These are phyloP conservation scores for Drosophila incognita DNA, from an alignment of 2,888 invertebrate species.

Conservation along the genomic window DNA sequence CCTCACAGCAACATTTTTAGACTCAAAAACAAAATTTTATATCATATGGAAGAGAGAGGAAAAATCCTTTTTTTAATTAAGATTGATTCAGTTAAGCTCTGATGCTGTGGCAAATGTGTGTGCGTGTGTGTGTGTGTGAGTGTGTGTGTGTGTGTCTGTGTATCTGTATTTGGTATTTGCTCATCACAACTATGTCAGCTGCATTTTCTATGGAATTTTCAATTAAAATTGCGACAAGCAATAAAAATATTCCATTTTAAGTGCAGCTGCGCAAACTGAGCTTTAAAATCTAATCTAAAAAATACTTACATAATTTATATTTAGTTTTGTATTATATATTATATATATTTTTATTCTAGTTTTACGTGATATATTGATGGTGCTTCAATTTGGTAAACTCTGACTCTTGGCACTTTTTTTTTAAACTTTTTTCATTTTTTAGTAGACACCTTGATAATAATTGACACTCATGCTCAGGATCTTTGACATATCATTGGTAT, in stretches of 20 bases:
- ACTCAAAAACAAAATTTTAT: constrained; percentile 36
- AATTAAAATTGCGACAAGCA: constrained; percentile 50
- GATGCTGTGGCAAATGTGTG: constrained; percentile 1
- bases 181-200: constrained; percentile 24
- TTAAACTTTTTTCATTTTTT: neutral
- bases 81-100: constrained; percentile 68
- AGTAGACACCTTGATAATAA: neutral
- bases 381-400: neutral
- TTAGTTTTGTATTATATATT: neutral
- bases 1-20: constrained; percentile 4
- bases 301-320: neutral
- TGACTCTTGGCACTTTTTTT: neutral
- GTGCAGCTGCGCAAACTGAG: neutral
- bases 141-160: neutral
- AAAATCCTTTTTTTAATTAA: constrained; percentile 65
- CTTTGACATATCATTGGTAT: neutral
- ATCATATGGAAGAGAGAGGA: constrained; percentile 19
- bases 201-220: constrained; percentile 38
- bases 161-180: constrained; percentile 26
- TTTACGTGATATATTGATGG: neutral
- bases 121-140: neutral
- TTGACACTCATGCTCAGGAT: constrained; percentile 6
- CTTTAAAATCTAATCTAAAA: neutral
- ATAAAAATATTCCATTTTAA: constrained; percentile 23
- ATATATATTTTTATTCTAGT: neutral